Evolutionary conservation across 2,888 invertebrate genomes (phyloP).

Genomic region (Antheraea assamensis): DNA sequence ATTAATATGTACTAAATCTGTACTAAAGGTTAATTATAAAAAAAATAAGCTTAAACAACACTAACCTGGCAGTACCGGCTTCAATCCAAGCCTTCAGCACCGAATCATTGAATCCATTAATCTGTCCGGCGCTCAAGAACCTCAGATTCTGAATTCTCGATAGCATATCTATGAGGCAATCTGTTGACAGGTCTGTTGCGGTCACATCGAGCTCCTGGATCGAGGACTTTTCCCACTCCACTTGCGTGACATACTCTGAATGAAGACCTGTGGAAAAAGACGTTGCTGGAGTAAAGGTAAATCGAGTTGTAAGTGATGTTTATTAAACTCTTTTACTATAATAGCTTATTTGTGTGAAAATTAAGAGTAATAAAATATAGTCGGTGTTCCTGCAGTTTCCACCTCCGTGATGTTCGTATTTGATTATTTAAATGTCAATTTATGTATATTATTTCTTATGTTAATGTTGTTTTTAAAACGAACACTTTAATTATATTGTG

Average conservation of each 20-base stretch:
- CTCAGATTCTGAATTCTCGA: slow-evolving; percentile 92
- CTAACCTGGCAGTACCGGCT: slow-evolving; percentile 87
- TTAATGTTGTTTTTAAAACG: no score
- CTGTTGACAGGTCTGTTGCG: slow-evolving; percentile 97
- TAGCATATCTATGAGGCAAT: slow-evolving; percentile 96
- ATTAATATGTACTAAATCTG: no score
- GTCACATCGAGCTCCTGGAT: slow-evolving; percentile 98
- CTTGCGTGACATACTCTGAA: slow-evolving; percentile 96
- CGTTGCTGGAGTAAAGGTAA: neutral
- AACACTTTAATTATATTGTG: no score
- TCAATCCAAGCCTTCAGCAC: slow-evolving; percentile 97
- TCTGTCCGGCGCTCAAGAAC: slow-evolving; percentile 97
- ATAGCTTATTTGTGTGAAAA: neutral
- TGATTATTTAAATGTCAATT: no score
- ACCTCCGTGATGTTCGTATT: no score
- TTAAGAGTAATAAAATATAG: neutral
- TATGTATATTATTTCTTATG: no score
- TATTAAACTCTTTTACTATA: neutral
- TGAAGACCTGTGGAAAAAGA: slow-evolving; percentile 83
- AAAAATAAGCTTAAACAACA: neutral
- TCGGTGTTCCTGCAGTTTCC: no score
- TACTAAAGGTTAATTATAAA: no score
- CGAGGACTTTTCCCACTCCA: slow-evolving; percentile 98
- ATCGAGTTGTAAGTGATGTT: neutral
- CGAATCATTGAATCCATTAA: slow-evolving; percentile 98